Evolutionary conservation across 2,797 vertebrate species (phyloP), one percentile per base, ranked within the genome.

Genomic region (Pachyuromys duprasi): DNA sequence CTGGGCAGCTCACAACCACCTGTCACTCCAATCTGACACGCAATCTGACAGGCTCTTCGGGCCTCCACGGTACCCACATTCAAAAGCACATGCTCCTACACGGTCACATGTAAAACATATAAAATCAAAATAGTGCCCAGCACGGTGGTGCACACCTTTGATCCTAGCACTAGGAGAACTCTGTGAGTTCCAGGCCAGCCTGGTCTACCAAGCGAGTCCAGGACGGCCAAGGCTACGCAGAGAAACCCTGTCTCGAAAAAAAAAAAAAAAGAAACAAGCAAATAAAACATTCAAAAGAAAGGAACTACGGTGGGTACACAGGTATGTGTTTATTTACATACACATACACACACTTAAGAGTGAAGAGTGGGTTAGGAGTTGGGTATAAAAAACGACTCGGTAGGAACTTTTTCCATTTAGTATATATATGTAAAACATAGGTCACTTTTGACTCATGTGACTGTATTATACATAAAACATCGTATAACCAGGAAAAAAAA

Each of bases 391-490:
- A 36, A 74, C 67, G 3, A 62, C 31, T 62, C 12, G 39, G 14
- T 36, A 3, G 8, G 53, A 90, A 67, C 55, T n/a, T 39, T 91
- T 86, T 89, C 84, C 60, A 72, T 13, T 45, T 55, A 82, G 24
- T 70, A 2, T 33, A 3, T 69, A 20, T 42, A n/a, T 70, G 15
- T 86, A 53, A 22, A 49, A 8, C 5, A 3, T 65, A 11, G 42
- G 49, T 84, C 75, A 76, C 57, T 91, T 95, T 69, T 62, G 49
- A 93, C 42, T 31, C 55, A 26, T 6, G 53, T 93, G 62, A 86
- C 31, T 11, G 26, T 70, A 63, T 92, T 60, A 91, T 36, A n/a
- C 75, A 53, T 63, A 90, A 90, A 93, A 93, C 55, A 95, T 15
- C 53, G 74, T 70, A 78, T 88, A 86, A 63, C 60, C 28, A 49